Conservation (phyloP, 23 tunicate species). For the Trididemnum clinides region DNA sequence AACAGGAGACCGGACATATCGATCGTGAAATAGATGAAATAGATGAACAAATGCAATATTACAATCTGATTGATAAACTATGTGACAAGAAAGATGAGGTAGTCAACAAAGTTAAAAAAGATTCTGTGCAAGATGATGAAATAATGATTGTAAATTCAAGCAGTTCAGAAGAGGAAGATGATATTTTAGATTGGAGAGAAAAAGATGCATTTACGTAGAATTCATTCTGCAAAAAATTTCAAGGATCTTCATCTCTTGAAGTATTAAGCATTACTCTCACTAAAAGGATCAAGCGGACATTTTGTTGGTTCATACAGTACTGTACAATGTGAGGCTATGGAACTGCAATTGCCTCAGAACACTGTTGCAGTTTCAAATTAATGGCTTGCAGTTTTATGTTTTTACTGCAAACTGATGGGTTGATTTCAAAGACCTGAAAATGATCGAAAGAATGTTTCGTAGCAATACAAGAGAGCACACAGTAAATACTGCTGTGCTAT, state of each 20-base stretch:
- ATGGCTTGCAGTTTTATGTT: too few relatives aligned
- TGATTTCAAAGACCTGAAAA: not conserved
- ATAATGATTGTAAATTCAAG: conserved; percentile 30
- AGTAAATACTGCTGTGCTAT: too few relatives aligned
- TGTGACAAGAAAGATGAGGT: conserved; percentile 34
- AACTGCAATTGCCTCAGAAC: too few relatives aligned
- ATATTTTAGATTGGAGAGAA: conserved; percentile 82
- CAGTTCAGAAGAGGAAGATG: conserved; percentile 57
- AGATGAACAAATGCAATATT: conserved; percentile 66
- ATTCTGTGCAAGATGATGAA: not conserved
- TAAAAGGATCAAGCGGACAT: too few relatives aligned
- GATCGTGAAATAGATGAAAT: conserved; percentile 87
- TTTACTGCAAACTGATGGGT: not conserved
- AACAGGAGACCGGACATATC: conserved; percentile 78
- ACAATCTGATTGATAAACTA: conserved; percentile 58
- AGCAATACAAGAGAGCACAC: too few relatives aligned
- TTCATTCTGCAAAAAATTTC: too few relatives aligned
- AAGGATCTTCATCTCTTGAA: too few relatives aligned
- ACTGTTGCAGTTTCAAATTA: too few relatives aligned
- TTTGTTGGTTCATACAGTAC: too few relatives aligned
- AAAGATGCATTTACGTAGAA: conserved; percentile 62
- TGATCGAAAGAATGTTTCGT: too few relatives aligned
- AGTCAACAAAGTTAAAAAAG: conserved; percentile 9
- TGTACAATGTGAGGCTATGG: too few relatives aligned
- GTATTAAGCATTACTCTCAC: too few relatives aligned